Conservation (phyloP, 2,113 vertebrate genomes). For the Rhinoderma darwinii region DNA sequence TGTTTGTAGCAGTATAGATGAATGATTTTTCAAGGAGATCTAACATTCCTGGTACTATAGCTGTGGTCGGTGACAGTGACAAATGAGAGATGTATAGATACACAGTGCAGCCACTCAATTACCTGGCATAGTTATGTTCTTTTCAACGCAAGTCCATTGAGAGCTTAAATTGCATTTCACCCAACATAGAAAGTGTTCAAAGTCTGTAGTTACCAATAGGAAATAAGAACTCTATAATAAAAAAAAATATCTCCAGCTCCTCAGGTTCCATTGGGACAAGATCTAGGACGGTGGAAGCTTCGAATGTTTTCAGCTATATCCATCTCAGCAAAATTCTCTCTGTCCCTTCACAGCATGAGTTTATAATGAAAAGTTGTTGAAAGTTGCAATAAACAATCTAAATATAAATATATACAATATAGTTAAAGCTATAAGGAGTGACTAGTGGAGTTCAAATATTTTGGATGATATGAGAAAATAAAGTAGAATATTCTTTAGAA, state of each 20-base stretch:
- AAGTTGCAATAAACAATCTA: neutral
- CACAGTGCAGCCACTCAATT: conserved; percentile 37
- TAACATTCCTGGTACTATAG: neutral
- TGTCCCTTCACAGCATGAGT: neutral
- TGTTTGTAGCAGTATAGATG: neutral
- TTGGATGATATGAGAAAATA: too few relatives aligned
- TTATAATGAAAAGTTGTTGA: neutral
- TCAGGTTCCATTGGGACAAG: neutral
- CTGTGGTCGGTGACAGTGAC: conserved; percentile 37
- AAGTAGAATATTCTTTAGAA: too few relatives aligned
- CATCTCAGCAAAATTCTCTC: neutral
- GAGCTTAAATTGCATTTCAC: conserved; percentile 21
- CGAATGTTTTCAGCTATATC: neutral
- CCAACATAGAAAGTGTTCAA: neutral
- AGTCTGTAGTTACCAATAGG: neutral
- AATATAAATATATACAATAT: too few relatives aligned
- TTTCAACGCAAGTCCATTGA: conserved; percentile 43
- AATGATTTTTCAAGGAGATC: conserved; percentile 17
- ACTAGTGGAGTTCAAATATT: neutral
- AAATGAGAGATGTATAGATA: conserved; percentile 26
- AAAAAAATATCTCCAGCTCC: neutral
- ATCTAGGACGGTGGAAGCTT: neutral
- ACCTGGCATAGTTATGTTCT: conserved; percentile 30
- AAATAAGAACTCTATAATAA: neutral
- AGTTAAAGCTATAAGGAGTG: too few relatives aligned